These are phyloP conservation scores for Gambusia affinis DNA, from an alignment of 2,113 vertebrate species.

Conservation along the genomic window DNA sequence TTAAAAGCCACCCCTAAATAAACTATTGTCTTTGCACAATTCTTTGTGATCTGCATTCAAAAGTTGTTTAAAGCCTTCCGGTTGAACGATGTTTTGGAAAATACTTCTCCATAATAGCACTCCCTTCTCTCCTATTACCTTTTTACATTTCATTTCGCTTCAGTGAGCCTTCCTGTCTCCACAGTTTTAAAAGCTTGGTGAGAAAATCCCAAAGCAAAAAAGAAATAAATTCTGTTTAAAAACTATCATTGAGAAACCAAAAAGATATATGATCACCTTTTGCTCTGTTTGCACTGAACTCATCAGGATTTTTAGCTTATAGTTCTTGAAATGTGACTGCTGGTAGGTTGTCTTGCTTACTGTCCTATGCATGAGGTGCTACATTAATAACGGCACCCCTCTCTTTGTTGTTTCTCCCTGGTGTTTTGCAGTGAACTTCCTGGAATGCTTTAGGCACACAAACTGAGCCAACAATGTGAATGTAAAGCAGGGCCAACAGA, in stretches of 20 bases:
- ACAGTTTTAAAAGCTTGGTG: neutral
- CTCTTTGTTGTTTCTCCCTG: conserved; percentile 8
- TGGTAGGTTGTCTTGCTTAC: neutral
- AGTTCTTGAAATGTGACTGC: neutral
- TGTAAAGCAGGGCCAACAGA: neutral
- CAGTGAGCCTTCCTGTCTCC: conserved; percentile 2
- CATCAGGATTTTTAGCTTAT: neutral
- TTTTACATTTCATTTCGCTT: neutral
- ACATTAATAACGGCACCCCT: conserved; percentile 12
- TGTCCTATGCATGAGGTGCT: conserved; percentile 3
- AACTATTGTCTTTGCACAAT: neutral
- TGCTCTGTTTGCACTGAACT: neutral
- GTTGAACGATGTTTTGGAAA: neutral
- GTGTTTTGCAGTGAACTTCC: conserved; percentile 24
- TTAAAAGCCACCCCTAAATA: neutral
- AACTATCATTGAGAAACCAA: neutral
- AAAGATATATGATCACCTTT: neutral
- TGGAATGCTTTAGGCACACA: conserved; percentile 13
- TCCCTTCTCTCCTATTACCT: neutral
- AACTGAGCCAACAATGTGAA: conserved; percentile 13
- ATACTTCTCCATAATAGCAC: neutral
- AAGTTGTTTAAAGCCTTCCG: neutral
- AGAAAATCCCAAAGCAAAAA: neutral
- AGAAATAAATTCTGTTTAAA: neutral
- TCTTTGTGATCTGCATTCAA: neutral